phyloP scores from a whole-genome alignment of 2,797 vertebrate species.

The Pseudomugil tenellus region DNA sequence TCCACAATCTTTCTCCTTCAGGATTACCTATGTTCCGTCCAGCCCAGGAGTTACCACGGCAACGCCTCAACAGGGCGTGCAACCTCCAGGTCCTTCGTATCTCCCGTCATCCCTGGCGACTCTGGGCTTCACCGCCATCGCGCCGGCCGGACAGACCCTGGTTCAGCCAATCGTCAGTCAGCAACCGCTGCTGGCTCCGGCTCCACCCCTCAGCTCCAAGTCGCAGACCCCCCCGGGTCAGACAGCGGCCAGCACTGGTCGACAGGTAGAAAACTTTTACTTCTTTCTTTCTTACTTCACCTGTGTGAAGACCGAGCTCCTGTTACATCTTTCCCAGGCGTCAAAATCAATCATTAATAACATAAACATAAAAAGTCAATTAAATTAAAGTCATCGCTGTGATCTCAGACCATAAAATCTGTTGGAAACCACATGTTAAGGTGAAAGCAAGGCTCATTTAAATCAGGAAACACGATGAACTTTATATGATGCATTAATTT shows the following conservation, averaged over 20 bases:
- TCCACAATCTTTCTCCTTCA: slow-evolving; percentile 47
- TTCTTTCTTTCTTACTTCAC: too few species aligned
- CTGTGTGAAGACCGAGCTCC: too few species aligned
- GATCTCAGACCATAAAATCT: too few species aligned
- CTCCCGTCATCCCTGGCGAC: slow-evolving; percentile 80
- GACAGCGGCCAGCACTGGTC: slow-evolving; percentile 36
- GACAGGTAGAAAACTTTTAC: slow-evolving; percentile 56
- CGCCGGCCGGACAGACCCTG: slow-evolving; percentile 84
- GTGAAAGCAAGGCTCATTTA: too few species aligned
- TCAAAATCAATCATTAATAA: too few species aligned
- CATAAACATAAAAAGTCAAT: too few species aligned
- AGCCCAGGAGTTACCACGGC: slow-evolving; percentile 76
- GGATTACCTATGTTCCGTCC: slow-evolving; percentile 92
- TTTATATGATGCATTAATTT: too few species aligned
- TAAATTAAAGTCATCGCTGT: too few species aligned
- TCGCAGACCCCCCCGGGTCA: slow-evolving; percentile 77
- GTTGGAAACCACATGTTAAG: too few species aligned
- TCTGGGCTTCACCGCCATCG: slow-evolving; percentile 88
- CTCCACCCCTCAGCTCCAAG: slow-evolving; percentile 79
- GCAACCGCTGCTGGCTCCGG: slow-evolving; percentile 82
- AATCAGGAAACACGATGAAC: too few species aligned
- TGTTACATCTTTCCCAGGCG: too few species aligned
- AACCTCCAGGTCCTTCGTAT: slow-evolving; percentile 71
- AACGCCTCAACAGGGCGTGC: slow-evolving; percentile 75
- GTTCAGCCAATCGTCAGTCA: slow-evolving; percentile 88